phyloP scores from a whole-genome alignment of 2,888 invertebrate species.

The Endotricha flammealis region DNA sequence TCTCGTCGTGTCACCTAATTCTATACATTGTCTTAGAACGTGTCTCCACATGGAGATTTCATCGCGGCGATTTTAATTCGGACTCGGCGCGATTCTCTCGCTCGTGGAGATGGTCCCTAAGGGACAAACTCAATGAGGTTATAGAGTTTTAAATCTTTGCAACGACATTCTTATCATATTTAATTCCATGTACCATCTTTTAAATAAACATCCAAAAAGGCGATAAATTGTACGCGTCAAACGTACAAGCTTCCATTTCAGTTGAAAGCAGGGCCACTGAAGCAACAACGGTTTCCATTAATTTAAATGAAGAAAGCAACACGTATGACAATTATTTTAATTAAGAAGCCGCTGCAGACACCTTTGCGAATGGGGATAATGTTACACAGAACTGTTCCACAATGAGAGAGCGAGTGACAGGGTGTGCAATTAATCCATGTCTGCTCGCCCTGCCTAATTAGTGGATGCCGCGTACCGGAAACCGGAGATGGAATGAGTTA shows the following conservation, averaged over 20 bases:
- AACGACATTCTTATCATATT: too few relatives aligned
- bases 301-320: slow-evolving; percentile 39
- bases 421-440: slow-evolving; percentile 69
- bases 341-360: slow-evolving; percentile 61
- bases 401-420: slow-evolving; percentile 45
- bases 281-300: slow-evolving; percentile 46
- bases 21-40: too few relatives aligned
- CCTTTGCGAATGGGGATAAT: slow-evolving; percentile 50
- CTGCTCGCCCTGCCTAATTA: slow-evolving; percentile 66
- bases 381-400: slow-evolving; percentile 38
- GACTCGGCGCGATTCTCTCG: too few relatives aligned
- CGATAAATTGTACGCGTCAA: slow-evolving; percentile 28
- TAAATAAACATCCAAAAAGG: too few relatives aligned
- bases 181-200: too few relatives aligned
- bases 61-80: too few relatives aligned
- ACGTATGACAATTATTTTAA: slow-evolving; percentile 56
- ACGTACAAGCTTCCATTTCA: slow-evolving; percentile 29
- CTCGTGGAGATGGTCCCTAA: too few relatives aligned
- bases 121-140: too few relatives aligned
- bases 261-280: slow-evolving; percentile 21
- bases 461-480: slow-evolving; percentile 59
- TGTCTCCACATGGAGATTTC: too few relatives aligned
- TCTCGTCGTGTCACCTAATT: too few relatives aligned
- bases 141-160: too few relatives aligned
- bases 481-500: slow-evolving; percentile 63